phyloP scores from a whole-genome alignment of 2,888 invertebrate genomes.

The Drosophila pseudotalamancana region DNA sequence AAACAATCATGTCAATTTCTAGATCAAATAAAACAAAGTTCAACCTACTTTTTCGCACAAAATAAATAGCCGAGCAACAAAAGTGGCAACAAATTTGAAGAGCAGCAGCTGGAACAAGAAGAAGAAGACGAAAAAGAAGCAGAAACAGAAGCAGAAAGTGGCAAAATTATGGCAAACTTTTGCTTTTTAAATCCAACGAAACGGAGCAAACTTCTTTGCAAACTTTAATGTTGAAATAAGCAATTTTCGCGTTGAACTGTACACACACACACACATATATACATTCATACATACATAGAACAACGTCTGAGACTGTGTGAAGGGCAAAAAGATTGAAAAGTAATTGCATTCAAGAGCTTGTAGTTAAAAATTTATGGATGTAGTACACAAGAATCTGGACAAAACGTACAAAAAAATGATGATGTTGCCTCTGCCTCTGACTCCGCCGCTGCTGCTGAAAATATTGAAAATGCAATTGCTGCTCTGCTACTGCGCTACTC shows the following conservation, averaged over 20 bases:
- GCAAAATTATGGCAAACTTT: conserved; percentile 69
- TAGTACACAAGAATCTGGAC: conserved; percentile 61
- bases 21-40: conserved; percentile 76
- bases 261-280: conserved; percentile 20
- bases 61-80: conserved; percentile 38
- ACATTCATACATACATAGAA: conserved; percentile 14
- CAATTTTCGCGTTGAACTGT: conserved; percentile 69
- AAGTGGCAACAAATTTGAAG: conserved; percentile 27
- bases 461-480: conserved; percentile 77
- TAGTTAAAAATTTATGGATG: conserved; percentile 77
- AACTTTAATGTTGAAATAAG: conserved; percentile 78
- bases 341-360: conserved; percentile 79
- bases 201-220: conserved; percentile 61
- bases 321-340: conserved; percentile 73
- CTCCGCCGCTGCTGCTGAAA: conserved; percentile 31
- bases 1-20: conserved; percentile 75
- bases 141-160: conserved; percentile 31
- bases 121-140: conserved; percentile 1
- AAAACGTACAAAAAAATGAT: conserved; percentile 53
- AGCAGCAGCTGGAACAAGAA: not conserved
- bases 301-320: conserved; percentile 15
- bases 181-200: conserved; percentile 54
- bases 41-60: conserved; percentile 41
- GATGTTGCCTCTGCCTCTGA: conserved; percentile 25
- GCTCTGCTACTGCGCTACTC: conserved; percentile 34